Evolutionary conservation across 2,797 vertebrate genomes (phyloP).

Genomic region (Denticeps clupeoides): DNA sequence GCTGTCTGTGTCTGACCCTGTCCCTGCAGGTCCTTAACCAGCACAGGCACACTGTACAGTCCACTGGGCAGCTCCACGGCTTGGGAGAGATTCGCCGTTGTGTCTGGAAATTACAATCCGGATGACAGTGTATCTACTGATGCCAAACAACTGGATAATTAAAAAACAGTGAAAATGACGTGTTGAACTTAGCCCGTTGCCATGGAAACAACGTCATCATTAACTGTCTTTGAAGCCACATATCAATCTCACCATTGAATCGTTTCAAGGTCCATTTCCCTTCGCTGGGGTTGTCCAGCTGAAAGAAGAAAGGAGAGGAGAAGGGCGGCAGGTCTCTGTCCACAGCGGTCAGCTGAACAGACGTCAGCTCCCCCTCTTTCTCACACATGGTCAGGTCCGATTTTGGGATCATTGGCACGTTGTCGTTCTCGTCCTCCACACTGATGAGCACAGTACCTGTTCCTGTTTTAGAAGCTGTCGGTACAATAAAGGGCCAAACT

Average conservation of each 20-base stretch:
- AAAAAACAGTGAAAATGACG: not conserved
- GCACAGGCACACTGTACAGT: slow-evolving; percentile 51
- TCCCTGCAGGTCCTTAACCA: slow-evolving; percentile 62
- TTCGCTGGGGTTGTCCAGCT: slow-evolving; percentile 17
- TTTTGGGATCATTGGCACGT: slow-evolving; percentile 46
- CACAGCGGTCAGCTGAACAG: slow-evolving; percentile 41
- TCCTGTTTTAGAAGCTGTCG: slow-evolving; percentile 65
- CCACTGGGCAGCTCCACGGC: slow-evolving; percentile 40
- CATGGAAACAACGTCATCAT: too few relatives aligned
- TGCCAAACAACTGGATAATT: not conserved
- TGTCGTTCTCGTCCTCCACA: slow-evolving; percentile 69
- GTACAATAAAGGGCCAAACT: too few relatives aligned
- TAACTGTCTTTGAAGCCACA: too few relatives aligned
- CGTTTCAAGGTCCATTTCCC: slow-evolving; percentile 46
- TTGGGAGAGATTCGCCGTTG: slow-evolving; percentile 48
- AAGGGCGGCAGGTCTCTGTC: slow-evolving; percentile 58
- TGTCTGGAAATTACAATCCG: slow-evolving; percentile 41
- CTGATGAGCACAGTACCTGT: slow-evolving; percentile 68
- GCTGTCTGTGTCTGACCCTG: slow-evolving; percentile 22
- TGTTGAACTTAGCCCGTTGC: too few relatives aligned
- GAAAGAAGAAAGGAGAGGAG: slow-evolving; percentile 62
- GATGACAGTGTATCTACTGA: not conserved
- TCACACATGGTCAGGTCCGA: slow-evolving; percentile 54
- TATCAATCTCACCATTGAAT: slow-evolving; percentile 60
- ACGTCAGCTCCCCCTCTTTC: slow-evolving; percentile 38